Percentiles rank a stretch among this genome's conserved stretches.
phyloP scores from a whole-genome alignment of 2,888 invertebrate genomes.

The Sinopyrophorus schimmeli region DNA sequence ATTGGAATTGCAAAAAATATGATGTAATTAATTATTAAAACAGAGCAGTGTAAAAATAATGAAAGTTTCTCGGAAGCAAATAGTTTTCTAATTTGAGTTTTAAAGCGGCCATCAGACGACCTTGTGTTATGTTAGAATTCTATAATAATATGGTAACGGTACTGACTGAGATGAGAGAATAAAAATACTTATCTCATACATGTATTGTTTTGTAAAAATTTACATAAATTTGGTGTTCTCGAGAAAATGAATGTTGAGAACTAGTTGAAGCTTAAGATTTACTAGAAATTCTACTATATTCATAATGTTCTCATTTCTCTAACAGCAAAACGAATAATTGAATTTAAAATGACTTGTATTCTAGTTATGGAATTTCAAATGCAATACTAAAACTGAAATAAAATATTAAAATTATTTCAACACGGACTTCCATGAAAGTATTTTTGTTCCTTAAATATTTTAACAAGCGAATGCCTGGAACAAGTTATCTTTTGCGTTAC shows the following conservation, averaged over 20 bases:
- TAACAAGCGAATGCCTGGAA: no score
- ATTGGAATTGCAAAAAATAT: not conserved
- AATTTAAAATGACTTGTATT: no score
- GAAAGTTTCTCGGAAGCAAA: conserved; percentile 14
- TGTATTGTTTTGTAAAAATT: conserved; percentile 7
- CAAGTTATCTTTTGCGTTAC: no score
- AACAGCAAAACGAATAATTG: no score
- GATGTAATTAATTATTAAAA: conserved; percentile 7
- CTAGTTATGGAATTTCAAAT: no score
- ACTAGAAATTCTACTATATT: no score
- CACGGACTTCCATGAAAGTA: no score
- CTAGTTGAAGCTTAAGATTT: no score
- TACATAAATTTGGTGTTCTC: conserved; percentile 7
- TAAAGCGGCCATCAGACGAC: conserved; percentile 9
- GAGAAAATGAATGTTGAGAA: not conserved
- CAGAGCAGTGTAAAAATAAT: conserved; percentile 15
- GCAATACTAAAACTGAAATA: no score
- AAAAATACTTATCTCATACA: conserved; percentile 6
- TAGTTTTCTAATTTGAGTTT: conserved; percentile 13
- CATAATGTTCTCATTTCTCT: no score
- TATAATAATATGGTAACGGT: conserved; percentile 12
- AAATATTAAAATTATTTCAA: no score
- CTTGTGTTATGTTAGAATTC: conserved; percentile 6
- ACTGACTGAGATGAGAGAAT: conserved; percentile 8
- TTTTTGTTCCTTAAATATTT: no score